Evolutionary conservation across 2,113 vertebrate genomes (phyloP), one percentile per base, ranked within the genome.

Genomic region (Alethe castanea): DNA sequence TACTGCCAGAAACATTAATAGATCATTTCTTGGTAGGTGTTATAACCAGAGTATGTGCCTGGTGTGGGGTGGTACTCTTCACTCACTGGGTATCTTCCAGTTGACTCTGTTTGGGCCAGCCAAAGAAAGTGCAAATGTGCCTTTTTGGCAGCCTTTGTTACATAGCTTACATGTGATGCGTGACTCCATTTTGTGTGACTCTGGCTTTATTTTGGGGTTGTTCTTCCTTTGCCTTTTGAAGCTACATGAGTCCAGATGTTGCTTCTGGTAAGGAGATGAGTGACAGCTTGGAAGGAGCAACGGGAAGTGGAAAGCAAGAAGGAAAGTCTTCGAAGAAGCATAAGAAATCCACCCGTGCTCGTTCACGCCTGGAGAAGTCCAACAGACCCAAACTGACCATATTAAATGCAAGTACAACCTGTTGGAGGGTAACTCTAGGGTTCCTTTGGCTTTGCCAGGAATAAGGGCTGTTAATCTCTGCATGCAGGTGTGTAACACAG

Each of bases 371-470:
- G 91, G 99, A 99, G 95, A 99, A 98, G 96, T 97, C 98, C 91
- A 99, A 90, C 97, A 99, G 98, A 81, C 99, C 99, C n/a, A 99
- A 99, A 92, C 98, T 99, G 62, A 99, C 98, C 95, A 99, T 99
- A 97, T 95, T 99, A 92, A 99, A 99, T 81, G 98, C 98, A 97
- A 98, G 98, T 97, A 77, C 60, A 67, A 2, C n/a, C 22, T 52
- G 24, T 23, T 12, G 44, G 28, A 45, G 48, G 35, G 42, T 44
- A 22, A 45, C 61, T 42, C 33, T 2, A 2, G 69, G 44, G 5
- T 56, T 81, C 48, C 47, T 56, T 77, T 53, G 53, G 17, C 47
- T 74, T 45, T 90, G 48, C 80, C 61, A 40, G 33, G 70, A 86
- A 22, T 91, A 50, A 96, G 29, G 5, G 11, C 13, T 40, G 47